These are phyloP conservation scores for Odiellus spinosus DNA, from an alignment of 2,888 invertebrate genomes.

Conservation along the genomic window DNA sequence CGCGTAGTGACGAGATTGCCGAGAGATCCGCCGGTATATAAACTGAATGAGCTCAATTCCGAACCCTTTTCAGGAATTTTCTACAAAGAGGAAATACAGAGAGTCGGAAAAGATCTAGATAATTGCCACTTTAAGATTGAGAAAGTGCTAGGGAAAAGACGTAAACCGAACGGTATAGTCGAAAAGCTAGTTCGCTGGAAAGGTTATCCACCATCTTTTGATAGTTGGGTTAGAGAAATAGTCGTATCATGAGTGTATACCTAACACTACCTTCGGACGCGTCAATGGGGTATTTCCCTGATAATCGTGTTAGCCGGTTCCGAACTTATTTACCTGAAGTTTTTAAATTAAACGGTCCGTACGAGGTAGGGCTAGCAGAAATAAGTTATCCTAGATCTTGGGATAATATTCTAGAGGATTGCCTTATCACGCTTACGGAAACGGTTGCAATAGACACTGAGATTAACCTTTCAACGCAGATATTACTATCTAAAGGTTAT, in stretches of 20 bases:
- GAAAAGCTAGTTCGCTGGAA: no score
- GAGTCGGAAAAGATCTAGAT: not conserved
- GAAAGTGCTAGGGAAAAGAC: not conserved
- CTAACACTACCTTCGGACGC: conserved; percentile 20
- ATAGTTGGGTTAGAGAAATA: no score
- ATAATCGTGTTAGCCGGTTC: conserved; percentile 21
- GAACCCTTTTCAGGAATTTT: not conserved
- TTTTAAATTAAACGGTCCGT: conserved; percentile 18
- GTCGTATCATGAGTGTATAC: conserved; percentile 5
- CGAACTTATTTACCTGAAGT: conserved; percentile 19
- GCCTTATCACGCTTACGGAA: no score
- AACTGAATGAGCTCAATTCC: not conserved
- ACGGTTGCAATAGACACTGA: no score
- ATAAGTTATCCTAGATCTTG: conserved; percentile 14
- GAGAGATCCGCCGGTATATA: not conserved
- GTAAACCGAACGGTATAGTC: not conserved
- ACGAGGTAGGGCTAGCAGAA: conserved; percentile 19
- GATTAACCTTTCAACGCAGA: no score
- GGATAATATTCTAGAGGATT: not conserved
- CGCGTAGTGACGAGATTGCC: not conserved
- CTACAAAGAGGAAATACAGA: conserved; percentile 4
- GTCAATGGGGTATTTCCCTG: conserved; percentile 19
- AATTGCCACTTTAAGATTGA: not conserved
- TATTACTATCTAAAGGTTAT: no score
- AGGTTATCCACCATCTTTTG: no score